phyloP scores from a whole-genome alignment of 2,113 vertebrate genomes.

The Pollachius pollachius region DNA sequence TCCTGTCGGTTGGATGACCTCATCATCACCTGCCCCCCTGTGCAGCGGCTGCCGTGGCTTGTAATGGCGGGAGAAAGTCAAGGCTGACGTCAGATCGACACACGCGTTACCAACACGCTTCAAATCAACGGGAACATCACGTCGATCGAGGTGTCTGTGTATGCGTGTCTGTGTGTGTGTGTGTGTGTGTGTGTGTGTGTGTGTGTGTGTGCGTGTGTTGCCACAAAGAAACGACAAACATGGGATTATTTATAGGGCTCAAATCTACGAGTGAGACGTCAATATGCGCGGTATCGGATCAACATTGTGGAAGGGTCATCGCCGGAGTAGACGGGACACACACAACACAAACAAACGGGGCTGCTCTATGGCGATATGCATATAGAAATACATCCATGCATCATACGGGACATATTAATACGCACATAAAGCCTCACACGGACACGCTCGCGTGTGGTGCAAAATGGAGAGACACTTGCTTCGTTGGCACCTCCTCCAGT shows the following conservation, averaged over 20 bases:
- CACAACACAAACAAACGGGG: slow-evolving; percentile 60
- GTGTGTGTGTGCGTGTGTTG: not conserved
- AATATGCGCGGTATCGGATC: no score
- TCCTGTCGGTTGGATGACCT: slow-evolving; percentile 66
- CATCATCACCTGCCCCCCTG: slow-evolving; percentile 51
- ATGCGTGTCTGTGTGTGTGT: not conserved
- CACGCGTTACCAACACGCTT: slow-evolving; percentile 3
- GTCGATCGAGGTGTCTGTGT: no score
- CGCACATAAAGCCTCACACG: slow-evolving; percentile 36
- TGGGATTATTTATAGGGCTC: no score
- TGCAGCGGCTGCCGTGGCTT: slow-evolving; percentile 43
- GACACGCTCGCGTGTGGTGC: slow-evolving; percentile 52
- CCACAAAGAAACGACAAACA: no score
- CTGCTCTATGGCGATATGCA: slow-evolving; percentile 19
- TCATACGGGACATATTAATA: not conserved
- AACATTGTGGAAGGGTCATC: no score
- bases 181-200: not conserved
- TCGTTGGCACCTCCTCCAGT: slow-evolving; percentile 72
- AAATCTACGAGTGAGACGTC: no score
- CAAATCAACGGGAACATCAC: no score
- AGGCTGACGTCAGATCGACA: slow-evolving; percentile 45
- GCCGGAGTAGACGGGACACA: no score
- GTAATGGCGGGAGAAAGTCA: slow-evolving; percentile 20
- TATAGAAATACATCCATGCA: no score
- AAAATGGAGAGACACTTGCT: slow-evolving; percentile 76